These are phyloP conservation scores for Pheosia tremula DNA, from an alignment of 2,888 invertebrate genomes.

Conservation along the genomic window DNA sequence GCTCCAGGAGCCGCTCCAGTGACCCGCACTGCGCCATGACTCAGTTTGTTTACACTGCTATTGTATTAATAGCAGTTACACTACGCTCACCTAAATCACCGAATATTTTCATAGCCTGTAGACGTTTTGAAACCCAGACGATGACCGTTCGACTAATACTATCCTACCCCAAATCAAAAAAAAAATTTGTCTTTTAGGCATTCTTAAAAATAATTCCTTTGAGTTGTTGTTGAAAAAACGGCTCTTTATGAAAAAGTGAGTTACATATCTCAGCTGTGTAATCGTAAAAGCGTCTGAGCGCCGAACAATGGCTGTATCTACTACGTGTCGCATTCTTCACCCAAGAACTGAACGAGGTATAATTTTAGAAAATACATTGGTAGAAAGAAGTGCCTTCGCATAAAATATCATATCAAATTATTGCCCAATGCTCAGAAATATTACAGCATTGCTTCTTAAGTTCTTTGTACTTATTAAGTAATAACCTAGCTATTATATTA, in stretches of 20 bases:
- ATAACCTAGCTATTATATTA: too few relatives aligned
- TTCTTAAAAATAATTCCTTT: constrained; percentile 27
- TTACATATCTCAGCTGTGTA: constrained; percentile 10
- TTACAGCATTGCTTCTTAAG: too few relatives aligned
- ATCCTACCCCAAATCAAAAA: background rate
- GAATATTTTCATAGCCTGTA: constrained; percentile 17
- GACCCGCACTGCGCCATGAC: constrained; percentile 59
- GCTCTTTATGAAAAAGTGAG: constrained; percentile 19
- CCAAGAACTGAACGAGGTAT: too few relatives aligned
- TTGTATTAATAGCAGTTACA: constrained; percentile 24
- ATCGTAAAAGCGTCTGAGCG: constrained; percentile 13
- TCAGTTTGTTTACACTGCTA: constrained; percentile 58
- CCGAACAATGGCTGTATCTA: too few relatives aligned
- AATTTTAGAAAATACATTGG: too few relatives aligned
- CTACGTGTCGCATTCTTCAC: too few relatives aligned
- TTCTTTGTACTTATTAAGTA: too few relatives aligned
- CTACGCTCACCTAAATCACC: constrained; percentile 8
- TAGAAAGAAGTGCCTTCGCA: too few relatives aligned
- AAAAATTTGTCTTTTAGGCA: constrained; percentile 9
- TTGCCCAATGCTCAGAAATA: too few relatives aligned
- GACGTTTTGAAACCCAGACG: constrained; percentile 22
- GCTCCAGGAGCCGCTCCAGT: constrained; percentile 55
- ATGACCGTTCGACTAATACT: constrained; percentile 16
- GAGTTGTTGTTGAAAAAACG: constrained; percentile 14
- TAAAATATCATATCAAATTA: too few relatives aligned